Evolutionary conservation across 2,888 invertebrate genomes (phyloP).

Genomic region (Amaurobius ferox): DNA sequence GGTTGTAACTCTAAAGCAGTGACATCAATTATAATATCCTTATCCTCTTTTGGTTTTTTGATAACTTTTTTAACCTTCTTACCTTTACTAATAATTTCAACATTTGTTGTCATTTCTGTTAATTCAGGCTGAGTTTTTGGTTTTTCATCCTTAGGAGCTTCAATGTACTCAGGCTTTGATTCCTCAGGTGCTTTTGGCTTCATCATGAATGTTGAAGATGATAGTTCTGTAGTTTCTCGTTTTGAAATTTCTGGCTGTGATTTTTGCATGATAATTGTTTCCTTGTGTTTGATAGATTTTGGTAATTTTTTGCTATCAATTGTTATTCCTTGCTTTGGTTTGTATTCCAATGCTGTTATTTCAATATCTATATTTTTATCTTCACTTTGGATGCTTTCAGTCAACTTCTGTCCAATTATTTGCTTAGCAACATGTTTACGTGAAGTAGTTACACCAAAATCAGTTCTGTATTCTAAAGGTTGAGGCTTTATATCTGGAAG

Average conservation of each 20-base stretch:
- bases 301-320: slow-evolving; percentile 44
- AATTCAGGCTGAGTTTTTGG: slow-evolving; percentile 10
- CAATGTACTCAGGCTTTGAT: slow-evolving; percentile 39
- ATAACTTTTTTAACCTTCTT: background rate
- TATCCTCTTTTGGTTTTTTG: background rate
- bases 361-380: slow-evolving; percentile 31
- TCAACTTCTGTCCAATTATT: background rate
- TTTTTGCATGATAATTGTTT: slow-evolving; percentile 42
- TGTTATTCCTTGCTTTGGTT: slow-evolving; percentile 57
- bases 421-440: slow-evolving; percentile 76
- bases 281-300: slow-evolving; percentile 23
- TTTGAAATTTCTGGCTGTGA: background rate
- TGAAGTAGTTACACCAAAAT: slow-evolving; percentile 22
- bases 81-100: background rate
- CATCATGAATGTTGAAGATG: background rate
- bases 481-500: slow-evolving; percentile 58
- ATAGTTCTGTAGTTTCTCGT: background rate
- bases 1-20: background rate
- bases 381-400: slow-evolving; percentile 15
- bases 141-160: slow-evolving; percentile 26
- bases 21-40: background rate
- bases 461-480: slow-evolving; percentile 39
- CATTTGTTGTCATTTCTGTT: slow-evolving; percentile 23
- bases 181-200: slow-evolving; percentile 34
- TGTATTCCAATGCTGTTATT: slow-evolving; percentile 24